These are phyloP conservation scores for Allygus modestus DNA, from an alignment of 2,888 invertebrate genomes.

Conservation along the genomic window DNA sequence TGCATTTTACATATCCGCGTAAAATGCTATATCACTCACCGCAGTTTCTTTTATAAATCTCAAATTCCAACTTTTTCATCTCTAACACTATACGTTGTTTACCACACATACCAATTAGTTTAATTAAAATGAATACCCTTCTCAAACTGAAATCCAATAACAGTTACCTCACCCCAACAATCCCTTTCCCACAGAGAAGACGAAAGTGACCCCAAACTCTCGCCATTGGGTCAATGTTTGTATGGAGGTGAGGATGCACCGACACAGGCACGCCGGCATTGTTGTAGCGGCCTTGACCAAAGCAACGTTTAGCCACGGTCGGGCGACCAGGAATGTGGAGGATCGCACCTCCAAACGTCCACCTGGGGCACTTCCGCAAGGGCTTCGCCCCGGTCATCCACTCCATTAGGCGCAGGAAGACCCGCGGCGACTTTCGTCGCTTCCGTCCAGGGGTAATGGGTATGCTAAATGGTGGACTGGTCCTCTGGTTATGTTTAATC, in stretches of 20 bases:
- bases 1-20: no score
- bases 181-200: not conserved
- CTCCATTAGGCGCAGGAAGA: conserved; percentile 40
- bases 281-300: conserved; percentile 19
- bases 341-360: conserved; percentile 21
- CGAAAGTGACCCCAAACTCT: not conserved
- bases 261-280: not conserved
- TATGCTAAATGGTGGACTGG: not conserved
- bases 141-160: no score
- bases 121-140: no score
- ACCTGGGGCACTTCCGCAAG: conserved; percentile 31
- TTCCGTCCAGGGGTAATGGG: conserved; percentile 42
- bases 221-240: not conserved
- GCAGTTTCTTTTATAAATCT: no score
- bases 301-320: conserved; percentile 22
- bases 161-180: no score
- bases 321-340: conserved; percentile 25
- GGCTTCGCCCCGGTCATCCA: conserved; percentile 11
- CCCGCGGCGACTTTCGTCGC: conserved; percentile 6
- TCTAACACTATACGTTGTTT: no score
- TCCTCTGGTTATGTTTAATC: no score
- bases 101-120: no score
- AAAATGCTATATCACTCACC: no score
- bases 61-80: no score
- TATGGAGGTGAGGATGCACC: not conserved